These are phyloP conservation scores for Sebastes ruberrimus DNA, from an alignment of 2,797 vertebrate genomes.

Conservation along the genomic window DNA sequence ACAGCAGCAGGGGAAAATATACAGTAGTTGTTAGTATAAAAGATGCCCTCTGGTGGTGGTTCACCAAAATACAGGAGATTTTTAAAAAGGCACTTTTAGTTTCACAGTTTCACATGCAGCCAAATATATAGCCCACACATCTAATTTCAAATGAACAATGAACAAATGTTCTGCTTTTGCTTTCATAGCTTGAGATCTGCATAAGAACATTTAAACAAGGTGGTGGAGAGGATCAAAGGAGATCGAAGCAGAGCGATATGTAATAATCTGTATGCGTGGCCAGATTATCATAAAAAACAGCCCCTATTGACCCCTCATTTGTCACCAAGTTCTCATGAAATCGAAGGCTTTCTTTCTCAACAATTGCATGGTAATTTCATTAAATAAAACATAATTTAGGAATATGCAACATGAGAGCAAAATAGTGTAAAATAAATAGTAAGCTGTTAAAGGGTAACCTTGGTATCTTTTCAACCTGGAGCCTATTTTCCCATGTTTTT, in stretches of 20 bases:
- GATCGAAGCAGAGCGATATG: no score
- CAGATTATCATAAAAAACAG: no score
- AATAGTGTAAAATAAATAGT: no score
- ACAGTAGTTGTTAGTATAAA: no score
- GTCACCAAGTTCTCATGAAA: neutral
- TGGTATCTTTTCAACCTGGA: no score
- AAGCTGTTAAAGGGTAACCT: no score
- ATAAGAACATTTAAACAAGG: no score
- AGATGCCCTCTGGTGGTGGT: constrained; percentile 28
- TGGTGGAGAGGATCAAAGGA: no score
- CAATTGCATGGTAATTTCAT: neutral
- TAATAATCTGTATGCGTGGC: no score
- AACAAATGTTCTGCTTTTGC: neutral
- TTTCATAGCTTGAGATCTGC: neutral
- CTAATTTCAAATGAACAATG: neutral
- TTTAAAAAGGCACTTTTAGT: neutral
- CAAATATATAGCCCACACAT: neutral
- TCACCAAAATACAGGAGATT: neutral
- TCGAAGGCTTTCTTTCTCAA: neutral
- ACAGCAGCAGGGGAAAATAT: neutral
- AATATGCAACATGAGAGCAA: neutral
- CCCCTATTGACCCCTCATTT: no score
- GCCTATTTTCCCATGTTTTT: no score
- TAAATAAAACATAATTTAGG: neutral
- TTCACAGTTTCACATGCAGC: neutral